Percentiles rank a stretch among this genome's conserved stretches.
These are phyloP conservation scores for Sinocyclocheilus anophthalmus DNA, from an alignment of 2,113 vertebrate genomes.

Conservation along the genomic window DNA sequence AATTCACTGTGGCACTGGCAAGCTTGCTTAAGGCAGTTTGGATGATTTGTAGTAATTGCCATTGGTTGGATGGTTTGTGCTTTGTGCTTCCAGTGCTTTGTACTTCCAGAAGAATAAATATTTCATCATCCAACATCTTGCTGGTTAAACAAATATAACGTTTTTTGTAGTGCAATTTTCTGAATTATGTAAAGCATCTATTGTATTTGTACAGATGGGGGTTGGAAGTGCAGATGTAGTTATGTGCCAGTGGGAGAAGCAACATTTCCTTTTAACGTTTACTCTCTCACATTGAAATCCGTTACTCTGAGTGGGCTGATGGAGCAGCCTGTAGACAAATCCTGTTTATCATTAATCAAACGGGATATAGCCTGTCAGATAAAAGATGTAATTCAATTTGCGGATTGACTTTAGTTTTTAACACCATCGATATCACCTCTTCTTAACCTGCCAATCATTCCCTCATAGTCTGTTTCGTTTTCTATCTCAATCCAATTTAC, in stretches of 20 bases:
- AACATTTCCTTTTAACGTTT: neutral
- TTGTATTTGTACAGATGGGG: neutral
- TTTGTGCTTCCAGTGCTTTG: neutral
- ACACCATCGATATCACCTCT: conserved; percentile 29
- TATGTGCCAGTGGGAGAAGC: neutral
- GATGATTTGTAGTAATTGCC: conserved; percentile 19
- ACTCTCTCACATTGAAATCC: neutral
- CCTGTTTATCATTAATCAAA: conserved; percentile 23
- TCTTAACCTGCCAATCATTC: conserved; percentile 28
- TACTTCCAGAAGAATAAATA: conserved; percentile 5
- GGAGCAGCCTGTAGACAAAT: neutral
- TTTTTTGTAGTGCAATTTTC: conserved; percentile 6
- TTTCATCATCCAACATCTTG: conserved; percentile 20
- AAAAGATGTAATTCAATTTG: conserved; percentile 40
- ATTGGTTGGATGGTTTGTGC: neutral
- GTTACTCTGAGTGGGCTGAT: neutral
- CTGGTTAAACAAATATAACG: conserved; percentile 4
- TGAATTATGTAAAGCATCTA: conserved; percentile 38
- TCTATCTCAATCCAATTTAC: conserved; percentile 43
- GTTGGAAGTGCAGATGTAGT: neutral
- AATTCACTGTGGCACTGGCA: neutral
- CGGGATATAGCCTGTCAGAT: conserved; percentile 38
- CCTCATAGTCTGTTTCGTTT: conserved; percentile 5
- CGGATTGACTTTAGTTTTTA: conserved; percentile 27
- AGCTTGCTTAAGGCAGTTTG: conserved; percentile 3